Evolutionary conservation across 2,888 invertebrate species (phyloP).

Genomic region (Lasiommata megera): DNA sequence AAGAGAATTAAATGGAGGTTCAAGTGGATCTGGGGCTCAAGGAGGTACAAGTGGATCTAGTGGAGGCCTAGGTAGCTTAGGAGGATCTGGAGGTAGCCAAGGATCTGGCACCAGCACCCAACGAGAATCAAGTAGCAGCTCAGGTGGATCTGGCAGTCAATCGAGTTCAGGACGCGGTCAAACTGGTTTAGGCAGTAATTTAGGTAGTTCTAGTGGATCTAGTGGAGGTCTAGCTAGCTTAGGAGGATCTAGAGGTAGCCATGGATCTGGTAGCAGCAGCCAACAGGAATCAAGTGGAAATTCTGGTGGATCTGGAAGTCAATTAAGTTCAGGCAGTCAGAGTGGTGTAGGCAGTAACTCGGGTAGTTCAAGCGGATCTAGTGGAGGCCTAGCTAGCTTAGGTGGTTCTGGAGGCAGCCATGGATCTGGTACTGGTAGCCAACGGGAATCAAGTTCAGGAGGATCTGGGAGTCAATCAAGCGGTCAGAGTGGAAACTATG

Average conservation of each 20-base stretch:
- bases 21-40: background rate
- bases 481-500: background rate
- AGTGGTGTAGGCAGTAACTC: conserved; percentile 27
- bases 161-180: conserved; percentile 7
- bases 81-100: background rate
- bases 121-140: background rate
- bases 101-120: background rate
- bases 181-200: background rate
- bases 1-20: conserved; percentile 16
- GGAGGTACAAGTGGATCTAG: background rate
- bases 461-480: background rate
- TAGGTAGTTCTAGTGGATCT: background rate
- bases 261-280: conserved; percentile 14
- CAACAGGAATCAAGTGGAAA: conserved; percentile 31
- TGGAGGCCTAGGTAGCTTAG: background rate
- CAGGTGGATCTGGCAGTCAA: conserved; percentile 12
- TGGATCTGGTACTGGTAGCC: conserved; percentile 18
- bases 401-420: conserved; percentile 36
- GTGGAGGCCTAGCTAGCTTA: conserved; percentile 24
- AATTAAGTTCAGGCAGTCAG: conserved; percentile 27
- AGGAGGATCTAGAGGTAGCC: conserved; percentile 37
- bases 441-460: conserved; percentile 17
- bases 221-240: conserved; percentile 23
- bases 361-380: conserved; percentile 11
- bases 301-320: background rate